phyloP scores from a whole-genome alignment of 2,888 invertebrate genomes.

The Rhagonycha lutea region DNA sequence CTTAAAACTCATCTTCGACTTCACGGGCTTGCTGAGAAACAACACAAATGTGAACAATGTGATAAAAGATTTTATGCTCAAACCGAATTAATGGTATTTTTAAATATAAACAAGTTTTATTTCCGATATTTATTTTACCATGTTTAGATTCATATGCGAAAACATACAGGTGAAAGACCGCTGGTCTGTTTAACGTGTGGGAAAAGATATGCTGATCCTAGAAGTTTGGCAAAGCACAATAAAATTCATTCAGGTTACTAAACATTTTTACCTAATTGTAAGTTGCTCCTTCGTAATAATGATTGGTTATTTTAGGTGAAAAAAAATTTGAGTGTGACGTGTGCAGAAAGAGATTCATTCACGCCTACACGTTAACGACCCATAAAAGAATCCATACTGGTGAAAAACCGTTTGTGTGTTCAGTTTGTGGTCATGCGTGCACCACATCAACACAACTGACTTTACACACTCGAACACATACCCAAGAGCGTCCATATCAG shows the following conservation, averaged over 20 bases:
- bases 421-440: conserved; percentile 40
- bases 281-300: neutral
- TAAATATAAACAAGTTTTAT: neutral
- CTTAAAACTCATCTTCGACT: conserved; percentile 34
- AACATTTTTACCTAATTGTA: neutral
- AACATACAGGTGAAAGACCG: conserved; percentile 41
- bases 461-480: conserved; percentile 40
- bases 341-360: conserved; percentile 41
- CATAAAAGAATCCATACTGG: conserved; percentile 42
- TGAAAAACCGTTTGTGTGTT: conserved; percentile 42
- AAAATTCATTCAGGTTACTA: conserved; percentile 42
- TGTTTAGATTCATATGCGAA: conserved; percentile 40
- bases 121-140: neutral
- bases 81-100: conserved; percentile 38
- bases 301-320: conserved; percentile 33
- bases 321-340: conserved; percentile 39
- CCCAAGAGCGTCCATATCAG: conserved; percentile 41
- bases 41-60: conserved; percentile 36
- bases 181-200: conserved; percentile 37
- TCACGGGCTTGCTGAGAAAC: conserved; percentile 35
- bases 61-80: conserved; percentile 40
- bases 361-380: conserved; percentile 40
- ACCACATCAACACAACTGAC: conserved; percentile 42
- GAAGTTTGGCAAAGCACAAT: conserved; percentile 41
- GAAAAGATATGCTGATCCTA: conserved; percentile 41